phyloP scores from a whole-genome alignment of 1,140 invertebrate species.

The Rhagoletis zephyria region DNA sequence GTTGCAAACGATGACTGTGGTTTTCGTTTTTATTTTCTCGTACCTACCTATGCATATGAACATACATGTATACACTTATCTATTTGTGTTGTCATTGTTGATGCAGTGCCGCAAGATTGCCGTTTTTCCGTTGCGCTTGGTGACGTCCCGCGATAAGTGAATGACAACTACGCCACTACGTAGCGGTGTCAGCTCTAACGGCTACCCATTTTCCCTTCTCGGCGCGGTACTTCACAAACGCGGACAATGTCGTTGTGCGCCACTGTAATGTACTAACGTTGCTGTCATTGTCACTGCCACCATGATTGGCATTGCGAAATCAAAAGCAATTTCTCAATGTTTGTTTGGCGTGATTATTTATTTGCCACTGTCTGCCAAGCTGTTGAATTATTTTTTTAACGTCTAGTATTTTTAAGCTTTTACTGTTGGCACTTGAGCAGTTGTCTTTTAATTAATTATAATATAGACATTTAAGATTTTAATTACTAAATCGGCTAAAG shows the following conservation, averaged over 20 bases:
- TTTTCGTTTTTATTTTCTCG: background rate
- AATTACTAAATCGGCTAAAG: background rate
- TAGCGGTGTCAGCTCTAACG: background rate
- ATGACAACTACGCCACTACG: conserved; percentile 8
- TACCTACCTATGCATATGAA: background rate
- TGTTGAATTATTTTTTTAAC: background rate
- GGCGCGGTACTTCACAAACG: background rate
- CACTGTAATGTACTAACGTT: too few relatives aligned
- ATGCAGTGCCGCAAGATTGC: background rate
- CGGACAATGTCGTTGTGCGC: background rate
- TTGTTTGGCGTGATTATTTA: conserved; percentile 1
- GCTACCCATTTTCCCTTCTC: background rate
- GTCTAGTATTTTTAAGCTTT: background rate
- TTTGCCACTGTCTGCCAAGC: background rate
- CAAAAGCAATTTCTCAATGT: conserved; percentile 14
- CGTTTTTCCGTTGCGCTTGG: conserved; percentile 24
- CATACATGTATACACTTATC: background rate
- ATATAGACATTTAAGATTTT: background rate
- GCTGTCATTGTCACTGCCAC: conserved; percentile 43
- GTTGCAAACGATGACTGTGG: background rate
- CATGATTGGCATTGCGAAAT: background rate
- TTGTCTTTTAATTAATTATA: background rate
- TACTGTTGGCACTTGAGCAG: background rate
- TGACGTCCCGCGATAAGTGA: conserved; percentile 40
- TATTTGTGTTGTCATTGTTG: background rate